Base-by-base conservation (phyloP, 2,888 invertebrate species). In the Dioctria rufipes region DNA sequence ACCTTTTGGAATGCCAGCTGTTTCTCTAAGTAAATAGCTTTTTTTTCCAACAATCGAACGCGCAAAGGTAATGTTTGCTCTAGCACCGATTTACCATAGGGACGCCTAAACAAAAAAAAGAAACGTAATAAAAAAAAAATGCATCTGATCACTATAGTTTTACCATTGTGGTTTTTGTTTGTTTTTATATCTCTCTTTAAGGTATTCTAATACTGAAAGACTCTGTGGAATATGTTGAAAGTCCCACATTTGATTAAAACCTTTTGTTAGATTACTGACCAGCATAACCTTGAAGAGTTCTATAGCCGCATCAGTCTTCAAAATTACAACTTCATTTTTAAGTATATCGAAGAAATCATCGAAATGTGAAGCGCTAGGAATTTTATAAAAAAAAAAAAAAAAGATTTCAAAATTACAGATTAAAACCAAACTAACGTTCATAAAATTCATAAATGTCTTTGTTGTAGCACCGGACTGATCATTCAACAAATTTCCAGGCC, bases 401-500 rank as follows among this genome's bases (percentile, higher is more conserved):
- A 42, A 80, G 81, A 42, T 81, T 80, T 80, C 79, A 78, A 81
- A 43, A 43, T 46, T 67, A 2, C 13, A 6, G 6, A 13, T n/a
- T 60, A 60, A 4, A 5, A 60, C 5, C 60, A n/a, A n/a, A 60
- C 6, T 13, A 3, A 13, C 3, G 5, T 60, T 60, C 9, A 60
- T 13, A 3, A 13, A 60, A 13, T 60, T 60, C 9, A 3, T 46
- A 49, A 25, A 13, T 78, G 81, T 78, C 82, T 85, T 79, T 83
- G 85, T 25, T 25, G 25, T 25, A 25, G 25, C 25, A 25, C 25
- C 25, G 0, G 25, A 25, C 46, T 75, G 67, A 42, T 83, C 81
- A 25, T 25, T 25, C 83, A 78, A 79, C 60, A 58, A 80, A 85
- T 86, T 86, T 85, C 85, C 85, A 85, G 86, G 86, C 86, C 86